These are phyloP conservation scores for Parapsyche elsis DNA, from an alignment of 1,140 invertebrate genomes.

Conservation along the genomic window DNA sequence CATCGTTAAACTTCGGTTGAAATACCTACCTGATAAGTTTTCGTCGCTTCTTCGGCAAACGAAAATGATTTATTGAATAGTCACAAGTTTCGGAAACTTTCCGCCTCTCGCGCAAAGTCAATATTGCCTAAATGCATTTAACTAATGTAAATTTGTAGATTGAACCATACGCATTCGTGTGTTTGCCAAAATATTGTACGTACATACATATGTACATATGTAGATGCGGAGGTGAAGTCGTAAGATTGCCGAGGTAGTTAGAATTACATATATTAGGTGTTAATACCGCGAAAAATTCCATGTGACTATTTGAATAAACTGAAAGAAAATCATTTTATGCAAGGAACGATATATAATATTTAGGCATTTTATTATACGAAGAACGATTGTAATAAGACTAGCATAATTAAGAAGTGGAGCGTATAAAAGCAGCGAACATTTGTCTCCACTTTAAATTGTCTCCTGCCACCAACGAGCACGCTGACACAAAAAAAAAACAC, in stretches of 20 bases:
- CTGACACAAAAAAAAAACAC: conserved; percentile 41
- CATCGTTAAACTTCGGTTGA: not conserved
- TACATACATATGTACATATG: too few relatives aligned
- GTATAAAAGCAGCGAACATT: conserved; percentile 33
- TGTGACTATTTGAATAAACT: too few relatives aligned
- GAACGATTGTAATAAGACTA: not conserved
- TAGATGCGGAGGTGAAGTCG: too few relatives aligned
- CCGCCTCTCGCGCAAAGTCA: not conserved
- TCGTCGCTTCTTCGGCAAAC: not conserved
- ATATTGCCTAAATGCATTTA: conserved; percentile 6
- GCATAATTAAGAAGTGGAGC: conserved; percentile 30
- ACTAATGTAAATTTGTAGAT: not conserved
- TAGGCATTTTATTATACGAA: not conserved
- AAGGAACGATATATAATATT: too few relatives aligned
- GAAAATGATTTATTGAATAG: conserved; percentile 7
- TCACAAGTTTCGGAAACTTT: not conserved
- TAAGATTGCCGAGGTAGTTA: too few relatives aligned
- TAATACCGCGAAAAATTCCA: too few relatives aligned
- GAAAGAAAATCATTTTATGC: too few relatives aligned
- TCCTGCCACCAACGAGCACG: not conserved
- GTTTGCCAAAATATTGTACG: too few relatives aligned
- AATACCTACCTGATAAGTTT: not conserved
- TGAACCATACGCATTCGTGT: not conserved
- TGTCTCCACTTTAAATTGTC: conserved; percentile 41
- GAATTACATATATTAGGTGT: not conserved